A percentile compares a stretch with the other conserved stretches of the same genome.
Evolutionary conservation across 30 jellyfish, hydroid and myxozoan species (phyloP).

Genomic region (Cassiopea xamachana): DNA sequence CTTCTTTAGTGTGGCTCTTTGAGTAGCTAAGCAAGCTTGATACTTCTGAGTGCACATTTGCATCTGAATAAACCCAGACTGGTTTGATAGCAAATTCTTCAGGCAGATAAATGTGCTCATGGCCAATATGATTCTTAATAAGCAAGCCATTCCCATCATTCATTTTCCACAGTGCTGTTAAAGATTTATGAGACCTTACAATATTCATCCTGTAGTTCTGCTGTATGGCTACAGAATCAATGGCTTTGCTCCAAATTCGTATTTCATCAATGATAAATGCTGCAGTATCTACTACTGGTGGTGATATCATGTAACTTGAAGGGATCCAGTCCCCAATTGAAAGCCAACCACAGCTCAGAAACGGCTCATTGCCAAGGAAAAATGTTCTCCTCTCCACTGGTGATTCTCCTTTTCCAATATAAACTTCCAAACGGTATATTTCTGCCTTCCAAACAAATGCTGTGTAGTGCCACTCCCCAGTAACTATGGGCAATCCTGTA

Average conservation of each 20-base stretch:
- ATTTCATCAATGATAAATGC: slow-evolving; percentile 44
- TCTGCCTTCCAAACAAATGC: slow-evolving; percentile 48
- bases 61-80: slow-evolving; percentile 53
- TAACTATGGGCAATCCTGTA: slow-evolving; percentile 18
- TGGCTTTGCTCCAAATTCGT: slow-evolving; percentile 50
- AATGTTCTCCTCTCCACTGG: slow-evolving; percentile 51
- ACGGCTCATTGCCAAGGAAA: slow-evolving; percentile 5
- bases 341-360: slow-evolving; percentile 54
- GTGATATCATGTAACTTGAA: slow-evolving; percentile 17
- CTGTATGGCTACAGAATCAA: slow-evolving; percentile 61
- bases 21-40: neutral
- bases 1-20: neutral
- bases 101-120: slow-evolving; percentile 55
- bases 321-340: slow-evolving; percentile 68
- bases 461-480: slow-evolving; percentile 41
- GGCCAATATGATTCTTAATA: slow-evolving; percentile 9
- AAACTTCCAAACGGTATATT: slow-evolving; percentile 35
- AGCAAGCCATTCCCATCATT: slow-evolving; percentile 46
- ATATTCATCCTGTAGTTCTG: slow-evolving; percentile 59
- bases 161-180: slow-evolving; percentile 62
- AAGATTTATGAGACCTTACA: slow-evolving; percentile 19
- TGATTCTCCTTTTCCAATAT: neutral
- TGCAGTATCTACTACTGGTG: slow-evolving; percentile 39
- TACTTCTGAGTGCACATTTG: neutral
- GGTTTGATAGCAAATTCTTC: slow-evolving; percentile 38